Percentiles rank a stretch among this genome's conserved stretches.
Evolutionary conservation across 1,140 invertebrate genomes (phyloP).

Genomic region (Orchesella cincta): DNA sequence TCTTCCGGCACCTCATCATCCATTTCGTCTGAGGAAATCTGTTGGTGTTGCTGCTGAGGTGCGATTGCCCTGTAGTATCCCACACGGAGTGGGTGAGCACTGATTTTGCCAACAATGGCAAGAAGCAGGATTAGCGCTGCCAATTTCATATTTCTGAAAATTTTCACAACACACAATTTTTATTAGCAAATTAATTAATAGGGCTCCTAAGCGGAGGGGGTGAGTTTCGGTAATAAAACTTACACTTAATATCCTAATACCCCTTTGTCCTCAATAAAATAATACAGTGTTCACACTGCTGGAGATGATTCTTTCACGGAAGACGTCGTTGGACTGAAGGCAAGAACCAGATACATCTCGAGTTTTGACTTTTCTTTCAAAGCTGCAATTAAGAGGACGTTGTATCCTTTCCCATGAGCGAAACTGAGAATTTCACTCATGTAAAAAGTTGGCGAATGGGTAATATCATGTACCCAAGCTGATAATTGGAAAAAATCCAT

Average conservation of each 20-base stretch:
- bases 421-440: too few species aligned
- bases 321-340: constrained; percentile 34
- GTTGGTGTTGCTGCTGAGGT: constrained; percentile 4
- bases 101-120: constrained; percentile 33
- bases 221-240: background rate
- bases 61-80: background rate
- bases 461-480: too few species aligned
- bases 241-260: constrained; percentile 21
- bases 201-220: too few species aligned
- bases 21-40: constrained; percentile 7
- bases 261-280: constrained; percentile 9
- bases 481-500: too few species aligned
- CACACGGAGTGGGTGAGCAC: background rate
- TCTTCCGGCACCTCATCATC: constrained; percentile 13
- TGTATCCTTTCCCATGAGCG: background rate
- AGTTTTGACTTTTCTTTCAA: constrained; percentile 32
- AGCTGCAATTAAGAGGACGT: constrained; percentile 13
- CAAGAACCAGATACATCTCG: constrained; percentile 31
- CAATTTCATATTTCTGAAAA: constrained; percentile 28
- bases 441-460: too few species aligned
- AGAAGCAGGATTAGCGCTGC: constrained; percentile 8
- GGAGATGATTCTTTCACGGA: constrained; percentile 28
- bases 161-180: background rate
- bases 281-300: background rate
- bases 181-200: too few species aligned